These are phyloP conservation scores for Nemotelus nigrinus DNA, from an alignment of 2,888 invertebrate species.

Conservation along the genomic window DNA sequence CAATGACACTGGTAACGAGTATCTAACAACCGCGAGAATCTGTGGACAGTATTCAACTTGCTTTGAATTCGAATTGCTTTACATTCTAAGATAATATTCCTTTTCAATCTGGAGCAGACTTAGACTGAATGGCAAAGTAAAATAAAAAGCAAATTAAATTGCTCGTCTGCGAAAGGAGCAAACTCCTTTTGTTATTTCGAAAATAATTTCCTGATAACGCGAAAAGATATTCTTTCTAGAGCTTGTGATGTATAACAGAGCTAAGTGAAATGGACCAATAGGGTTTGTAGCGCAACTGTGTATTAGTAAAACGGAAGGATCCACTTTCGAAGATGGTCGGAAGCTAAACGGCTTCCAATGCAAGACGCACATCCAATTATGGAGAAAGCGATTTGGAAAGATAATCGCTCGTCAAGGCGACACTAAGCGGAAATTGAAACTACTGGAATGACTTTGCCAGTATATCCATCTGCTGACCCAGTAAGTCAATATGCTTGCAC, in stretches of 20 bases:
- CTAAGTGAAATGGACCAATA: background rate
- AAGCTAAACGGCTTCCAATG: background rate
- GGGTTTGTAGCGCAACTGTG: background rate
- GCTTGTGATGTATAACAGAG: background rate
- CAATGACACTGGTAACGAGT: too few relatives aligned
- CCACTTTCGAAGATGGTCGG: background rate
- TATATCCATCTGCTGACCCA: background rate
- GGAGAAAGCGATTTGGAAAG: background rate
- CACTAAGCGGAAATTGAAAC: constrained; percentile 19
- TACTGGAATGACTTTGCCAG: constrained; percentile 2
- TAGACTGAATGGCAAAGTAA: background rate
- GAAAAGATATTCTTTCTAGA: constrained; percentile 6
- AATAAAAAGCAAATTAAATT: constrained; percentile 13
- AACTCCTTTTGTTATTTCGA: background rate
- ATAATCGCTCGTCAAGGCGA: background rate
- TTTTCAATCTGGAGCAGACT: too few relatives aligned
- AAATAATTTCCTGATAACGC: constrained; percentile 22
- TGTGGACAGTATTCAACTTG: too few relatives aligned
- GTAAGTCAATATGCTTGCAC: background rate
- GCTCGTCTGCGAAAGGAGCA: background rate
- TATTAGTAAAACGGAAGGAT: background rate
- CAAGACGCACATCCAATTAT: constrained; percentile 21
- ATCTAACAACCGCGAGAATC: too few relatives aligned
- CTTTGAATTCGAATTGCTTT: too few relatives aligned
- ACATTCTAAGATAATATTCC: too few relatives aligned